Evolutionary conservation across 2,888 invertebrate genomes (phyloP).

Genomic region (Spilarctia lutea): DNA sequence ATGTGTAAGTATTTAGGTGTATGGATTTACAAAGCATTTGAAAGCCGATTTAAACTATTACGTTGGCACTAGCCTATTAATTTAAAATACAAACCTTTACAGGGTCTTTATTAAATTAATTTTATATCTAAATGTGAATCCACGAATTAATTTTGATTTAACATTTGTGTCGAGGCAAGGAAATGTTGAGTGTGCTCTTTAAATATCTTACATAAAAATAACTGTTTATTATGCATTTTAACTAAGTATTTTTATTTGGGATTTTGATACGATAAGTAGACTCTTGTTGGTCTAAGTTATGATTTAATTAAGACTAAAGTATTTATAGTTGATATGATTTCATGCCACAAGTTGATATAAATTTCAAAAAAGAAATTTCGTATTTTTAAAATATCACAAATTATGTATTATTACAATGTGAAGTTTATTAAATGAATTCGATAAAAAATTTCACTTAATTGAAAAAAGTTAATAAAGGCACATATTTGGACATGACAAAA

Average conservation of each 20-base stretch:
- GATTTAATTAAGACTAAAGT: conserved; percentile 12
- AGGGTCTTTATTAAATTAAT: not conserved
- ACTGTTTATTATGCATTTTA: conserved; percentile 35
- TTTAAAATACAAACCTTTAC: not conserved
- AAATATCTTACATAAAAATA: conserved; percentile 22
- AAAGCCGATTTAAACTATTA: not conserved
- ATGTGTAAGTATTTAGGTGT: not conserved
- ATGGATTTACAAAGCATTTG: not conserved
- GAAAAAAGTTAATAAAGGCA: conserved; percentile 57
- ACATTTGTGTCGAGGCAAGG: conserved; percentile 24
- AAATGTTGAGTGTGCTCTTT: conserved; percentile 29
- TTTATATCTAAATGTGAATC: conserved; percentile 13
- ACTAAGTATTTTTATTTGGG: not conserved
- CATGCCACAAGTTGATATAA: conserved; percentile 34
- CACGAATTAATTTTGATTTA: conserved; percentile 24
- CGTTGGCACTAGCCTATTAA: not conserved
- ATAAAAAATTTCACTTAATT: conserved; percentile 25
- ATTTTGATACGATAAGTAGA: not conserved
- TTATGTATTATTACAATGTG: conserved; percentile 16
- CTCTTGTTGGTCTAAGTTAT: not conserved
- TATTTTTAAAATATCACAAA: conserved; percentile 17
- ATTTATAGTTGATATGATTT: conserved; percentile 43
- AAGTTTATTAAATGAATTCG: conserved; percentile 12
- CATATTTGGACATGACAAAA: conserved; percentile 59
- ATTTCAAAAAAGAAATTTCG: conserved; percentile 13